Base-by-base conservation (phyloP, 1,140 invertebrate species). In the Eubasilissa regina region DNA sequence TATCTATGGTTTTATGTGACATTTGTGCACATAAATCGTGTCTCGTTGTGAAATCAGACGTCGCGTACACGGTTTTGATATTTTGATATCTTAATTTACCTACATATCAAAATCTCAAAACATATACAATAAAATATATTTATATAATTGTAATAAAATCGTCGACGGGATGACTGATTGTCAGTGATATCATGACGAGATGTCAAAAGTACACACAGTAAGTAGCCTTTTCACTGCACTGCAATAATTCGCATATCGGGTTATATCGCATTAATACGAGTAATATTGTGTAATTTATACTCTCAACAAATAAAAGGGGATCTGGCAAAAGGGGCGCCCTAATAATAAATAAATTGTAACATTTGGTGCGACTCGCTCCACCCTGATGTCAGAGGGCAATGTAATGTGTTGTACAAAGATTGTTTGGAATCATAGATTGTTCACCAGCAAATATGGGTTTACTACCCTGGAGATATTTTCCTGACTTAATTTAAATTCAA, bases 201-300 rank as follows among this genome's bases (percentile, higher is more conserved):
- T 35, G 1, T 3, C 1, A 35, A 35, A 6, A 1, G 6, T 6
- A 35, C 25, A 35, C 25, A 35, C 1, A 35, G 25, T 35, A 35
- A 35, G 25, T 62, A 62, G 25, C 55, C 53, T 45, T 15, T 73
- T 55, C 48, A 73, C 8, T 47, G 72, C 21, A 62, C 21, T 76
- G 15, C 44, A 64, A 77, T 77, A 58, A 64, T 53, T 58, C 75
- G 75, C 68, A 47, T 75, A 60, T 62, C 73, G 13, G 47, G 53
- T 53, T 48, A 73, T 60, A 75, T 55, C 44, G 55, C 55, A 75
- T 60, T 75, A 75, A 75, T 75, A 75, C 35, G 44, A 75, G 73
- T 75, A 75, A 75, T 75, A 75, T 75, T 56, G 25, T 75, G 55
- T 60, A 62, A 75, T 75, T 75, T 60, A 73, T 73, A 73, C 68